Conservation (phyloP, 2,113 vertebrate species). For the Mus pahari region DNA sequence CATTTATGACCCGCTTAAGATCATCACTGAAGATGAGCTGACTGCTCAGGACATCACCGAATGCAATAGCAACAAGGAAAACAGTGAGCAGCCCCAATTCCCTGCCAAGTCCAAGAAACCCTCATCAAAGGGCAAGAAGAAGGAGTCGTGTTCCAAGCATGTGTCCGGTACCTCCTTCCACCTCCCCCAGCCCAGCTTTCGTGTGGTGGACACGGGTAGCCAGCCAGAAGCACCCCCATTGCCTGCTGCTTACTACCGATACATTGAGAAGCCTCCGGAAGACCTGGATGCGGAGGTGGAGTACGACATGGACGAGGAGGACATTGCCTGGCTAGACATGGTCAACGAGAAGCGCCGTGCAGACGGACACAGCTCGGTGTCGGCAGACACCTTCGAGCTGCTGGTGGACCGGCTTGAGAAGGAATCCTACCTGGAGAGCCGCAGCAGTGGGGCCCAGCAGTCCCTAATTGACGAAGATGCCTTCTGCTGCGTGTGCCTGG, state of each 20-base stretch:
- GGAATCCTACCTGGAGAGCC: constrained; percentile 95
- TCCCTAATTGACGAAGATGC: constrained; percentile 95
- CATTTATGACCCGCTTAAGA: constrained; percentile 95
- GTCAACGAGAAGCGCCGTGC: constrained; percentile 92
- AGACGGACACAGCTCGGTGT: constrained; percentile 91
- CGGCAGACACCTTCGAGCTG: constrained; percentile 94
- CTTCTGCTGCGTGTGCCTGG: constrained; percentile 98
- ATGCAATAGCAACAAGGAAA: constrained; percentile 99
- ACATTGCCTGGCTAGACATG: constrained; percentile 96
- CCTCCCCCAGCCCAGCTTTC: constrained; percentile 95
- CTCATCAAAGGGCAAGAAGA: constrained; percentile 91
- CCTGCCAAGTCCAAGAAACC: constrained; percentile 89
- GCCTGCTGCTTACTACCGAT: constrained; percentile 94
- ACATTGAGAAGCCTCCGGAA: constrained; percentile 93
- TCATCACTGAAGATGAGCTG: constrained; percentile 97
- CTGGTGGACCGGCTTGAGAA: constrained; percentile 96
- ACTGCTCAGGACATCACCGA: constrained; percentile 97
- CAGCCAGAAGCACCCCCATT: constrained; percentile 89
- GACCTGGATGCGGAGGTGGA: constrained; percentile 94
- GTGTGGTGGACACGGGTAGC: constrained; percentile 90
- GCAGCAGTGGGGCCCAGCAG: constrained; percentile 91
- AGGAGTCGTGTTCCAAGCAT: constrained; percentile 89
- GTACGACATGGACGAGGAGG: constrained; percentile 99
- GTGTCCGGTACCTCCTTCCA: constrained; percentile 82
- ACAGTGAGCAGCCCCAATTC: constrained; percentile 93